These are phyloP conservation scores for Holothuria scabra DNA, from an alignment of 53 echinoderm and acorn worm species.

Conservation along the genomic window DNA sequence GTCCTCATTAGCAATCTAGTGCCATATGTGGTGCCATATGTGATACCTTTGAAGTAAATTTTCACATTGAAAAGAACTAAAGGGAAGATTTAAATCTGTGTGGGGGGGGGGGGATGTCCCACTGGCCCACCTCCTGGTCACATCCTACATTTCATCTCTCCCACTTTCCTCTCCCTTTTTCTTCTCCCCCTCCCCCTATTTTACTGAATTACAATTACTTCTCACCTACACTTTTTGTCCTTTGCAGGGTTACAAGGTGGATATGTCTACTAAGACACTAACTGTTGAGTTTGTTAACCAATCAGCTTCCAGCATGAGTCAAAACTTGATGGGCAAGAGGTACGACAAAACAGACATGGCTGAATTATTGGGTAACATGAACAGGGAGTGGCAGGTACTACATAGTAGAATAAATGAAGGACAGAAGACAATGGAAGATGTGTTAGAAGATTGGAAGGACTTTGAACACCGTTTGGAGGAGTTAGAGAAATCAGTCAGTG, in stretches of 20 bases:
- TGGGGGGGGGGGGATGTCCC: no score
- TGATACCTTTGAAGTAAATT: no score
- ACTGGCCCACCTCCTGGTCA: no score
- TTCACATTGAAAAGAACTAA: no score
- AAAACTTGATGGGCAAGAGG: conserved; percentile 74
- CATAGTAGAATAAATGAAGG: conserved; percentile 74
- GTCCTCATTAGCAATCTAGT: no score
- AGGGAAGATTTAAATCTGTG: no score
- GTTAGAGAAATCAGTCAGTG: conserved; percentile 58
- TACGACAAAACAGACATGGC: conserved; percentile 98
- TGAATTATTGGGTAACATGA: conserved; percentile 91
- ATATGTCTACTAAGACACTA: conserved; percentile 82
- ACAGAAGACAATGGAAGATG: conserved; percentile 72
- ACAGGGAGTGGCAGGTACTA: conserved; percentile 84
- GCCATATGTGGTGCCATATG: no score
- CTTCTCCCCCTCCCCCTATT: no score
- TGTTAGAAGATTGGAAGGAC: conserved; percentile 79
- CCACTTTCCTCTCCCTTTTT: no score
- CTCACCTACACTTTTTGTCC: background rate
- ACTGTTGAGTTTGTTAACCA: conserved; percentile 99
- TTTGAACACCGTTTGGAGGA: conserved; percentile 70
- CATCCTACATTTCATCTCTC: no score
- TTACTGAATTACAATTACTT: no score
- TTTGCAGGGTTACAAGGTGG: conserved; percentile 78
- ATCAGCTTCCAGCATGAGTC: conserved; percentile 83